phyloP scores from a whole-genome alignment of 2,113 vertebrate species.

The Sakesphorus luctuosus region DNA sequence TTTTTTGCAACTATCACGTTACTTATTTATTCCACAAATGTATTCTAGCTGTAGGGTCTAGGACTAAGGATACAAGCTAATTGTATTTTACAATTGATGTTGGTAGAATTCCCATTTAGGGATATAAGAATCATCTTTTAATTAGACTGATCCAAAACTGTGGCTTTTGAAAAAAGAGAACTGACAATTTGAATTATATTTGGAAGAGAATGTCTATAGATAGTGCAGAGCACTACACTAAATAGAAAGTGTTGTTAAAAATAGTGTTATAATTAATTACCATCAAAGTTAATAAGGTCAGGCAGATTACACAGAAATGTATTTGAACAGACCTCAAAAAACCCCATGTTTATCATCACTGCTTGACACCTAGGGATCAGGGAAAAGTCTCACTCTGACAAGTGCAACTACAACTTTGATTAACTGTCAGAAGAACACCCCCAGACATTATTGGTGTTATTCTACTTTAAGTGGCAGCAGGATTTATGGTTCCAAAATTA shows the following conservation, averaged over 20 bases:
- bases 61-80: background rate
- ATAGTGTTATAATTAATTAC: background rate
- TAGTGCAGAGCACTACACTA: background rate
- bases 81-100: background rate
- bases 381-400: background rate
- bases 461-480: background rate
- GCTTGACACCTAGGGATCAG: background rate
- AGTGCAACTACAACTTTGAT: background rate
- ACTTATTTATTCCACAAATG: background rate
- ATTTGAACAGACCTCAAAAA: background rate
- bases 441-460: rapidly evolving
- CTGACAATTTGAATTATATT: background rate
- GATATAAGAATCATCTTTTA: background rate
- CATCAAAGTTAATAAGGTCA: background rate
- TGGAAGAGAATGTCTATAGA: background rate
- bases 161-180: background rate
- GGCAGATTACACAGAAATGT: background rate
- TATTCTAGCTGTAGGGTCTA: background rate
- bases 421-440: background rate
- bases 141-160: background rate
- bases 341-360: rapidly evolving
- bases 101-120: background rate
- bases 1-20: background rate
- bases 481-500: background rate
- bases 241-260: background rate